Base-by-base conservation (phyloP, 1,140 invertebrate genomes). In the Formica selysi region DNA sequence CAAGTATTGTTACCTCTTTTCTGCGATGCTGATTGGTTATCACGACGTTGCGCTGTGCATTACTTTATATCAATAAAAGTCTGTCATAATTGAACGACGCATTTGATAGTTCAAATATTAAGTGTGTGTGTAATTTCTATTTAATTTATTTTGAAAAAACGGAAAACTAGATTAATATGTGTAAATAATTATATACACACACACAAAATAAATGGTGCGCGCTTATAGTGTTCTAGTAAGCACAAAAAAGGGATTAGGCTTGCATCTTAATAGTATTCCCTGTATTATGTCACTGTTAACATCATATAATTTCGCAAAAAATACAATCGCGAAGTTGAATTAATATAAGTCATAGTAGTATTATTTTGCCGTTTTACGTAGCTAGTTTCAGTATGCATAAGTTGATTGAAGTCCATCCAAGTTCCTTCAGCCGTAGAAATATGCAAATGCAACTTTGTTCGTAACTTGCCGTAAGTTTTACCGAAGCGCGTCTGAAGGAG, bases 381-480 rank as follows among this genome's bases (percentile, higher is more conserved):
- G 26, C 0, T 6, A 29, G 16, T 29, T 41, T 73, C 8, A 71
- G 44, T 48, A 71, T 70, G 68, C 44, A 32, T 68, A 68, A 68
- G 22, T 68, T 68, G 10, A 68, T 73, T 73, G 48, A 73, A 54
- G 44, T 71, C 41, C 16, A 73, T 54, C 48, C 16, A 73, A 54
- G 48, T 54, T 73, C 19, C 6, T 16, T 54, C 48, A n/a, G 19
- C 29, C 5, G 16, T 36, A 26, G 29, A 57, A 54, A 54, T 73
- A 51, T 51, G 48, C 48, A 51, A 51, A 54, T 54, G 19, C 10
- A 73, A 73, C 48, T 54, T 73, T n/a, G 26, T 29, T 29, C 16
- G 19, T 36, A 54, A 54, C 48, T 73, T 2, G 29, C 48, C 70
- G 8, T 22, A 1, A 73, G 16, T 36, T 54, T 36, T 73, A 54